phyloP scores from a whole-genome alignment of 2,797 vertebrate genomes.

The Ceyx erithaca region DNA sequence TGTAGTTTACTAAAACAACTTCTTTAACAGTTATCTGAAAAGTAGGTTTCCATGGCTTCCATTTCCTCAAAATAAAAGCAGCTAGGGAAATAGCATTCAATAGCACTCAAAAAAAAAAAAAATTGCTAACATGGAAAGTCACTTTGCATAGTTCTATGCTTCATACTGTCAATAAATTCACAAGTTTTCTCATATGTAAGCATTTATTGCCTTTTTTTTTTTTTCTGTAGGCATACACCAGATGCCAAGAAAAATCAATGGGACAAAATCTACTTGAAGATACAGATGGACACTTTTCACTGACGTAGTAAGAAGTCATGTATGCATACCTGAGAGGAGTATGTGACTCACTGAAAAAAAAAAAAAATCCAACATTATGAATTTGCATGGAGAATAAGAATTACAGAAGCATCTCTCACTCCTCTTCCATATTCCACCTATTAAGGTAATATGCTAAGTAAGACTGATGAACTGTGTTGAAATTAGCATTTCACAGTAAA shows the following conservation, averaged over 20 bases:
- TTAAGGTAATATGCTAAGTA: neutral
- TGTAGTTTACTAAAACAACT: neutral
- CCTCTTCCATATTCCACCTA: neutral
- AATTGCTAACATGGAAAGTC: neutral
- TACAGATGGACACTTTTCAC: neutral
- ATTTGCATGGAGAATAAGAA: neutral
- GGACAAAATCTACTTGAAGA: neutral
- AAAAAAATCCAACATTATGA: neutral
- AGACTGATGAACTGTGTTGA: neutral
- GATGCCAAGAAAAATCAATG: conserved; percentile 21
- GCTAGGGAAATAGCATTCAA: neutral
- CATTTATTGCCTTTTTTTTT: neutral
- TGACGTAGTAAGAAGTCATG: neutral
- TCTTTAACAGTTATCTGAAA: neutral
- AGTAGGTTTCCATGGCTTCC: neutral
- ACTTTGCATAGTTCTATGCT: neutral
- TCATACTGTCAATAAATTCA: neutral
- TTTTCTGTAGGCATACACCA: neutral
- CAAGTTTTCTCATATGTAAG: neutral
- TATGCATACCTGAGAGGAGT: neutral
- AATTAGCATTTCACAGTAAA: neutral
- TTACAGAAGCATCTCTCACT: neutral
- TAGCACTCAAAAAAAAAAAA: neutral
- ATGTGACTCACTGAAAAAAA: neutral
- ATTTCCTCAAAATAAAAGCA: neutral